Base-by-base conservation (phyloP, 2,888 invertebrate genomes). In the Chloromyia formosa region DNA sequence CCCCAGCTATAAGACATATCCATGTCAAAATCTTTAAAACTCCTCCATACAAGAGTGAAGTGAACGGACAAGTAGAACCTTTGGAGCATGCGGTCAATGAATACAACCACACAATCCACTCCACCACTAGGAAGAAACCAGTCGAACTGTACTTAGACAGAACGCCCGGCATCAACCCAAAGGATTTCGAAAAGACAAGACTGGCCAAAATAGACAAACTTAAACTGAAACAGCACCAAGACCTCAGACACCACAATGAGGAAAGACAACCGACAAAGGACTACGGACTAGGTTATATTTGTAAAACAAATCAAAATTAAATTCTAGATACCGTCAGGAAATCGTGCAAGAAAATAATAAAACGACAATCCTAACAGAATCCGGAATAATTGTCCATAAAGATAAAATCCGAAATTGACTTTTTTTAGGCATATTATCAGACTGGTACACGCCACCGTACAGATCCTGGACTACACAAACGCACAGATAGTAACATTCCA, bases 161-260 rank as follows among this genome's bases (percentile, higher is more conserved):
- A 54, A 58, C 49, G 23, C 66, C 71, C 42, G 69, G 49, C n/a
- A 62, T 76, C 16, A 74, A 56, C 16, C 75, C 77, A 3, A 72
- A 74, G 23, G 23, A 75, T 20, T 74, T 76, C 53, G 78, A 77
- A 76, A 64, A 74, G 27, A 58, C 45, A 23, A 58, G 74, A 74
- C 16, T 77, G 74, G 60, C 16, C 75, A 16, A 66, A 74, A 69
- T 7, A 61, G 5, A n/a, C n/a, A n/a, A n/a, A n/a, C n/a, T n/a
- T n/a, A n/a, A n/a, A n/a, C n/a, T n/a, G n/a, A 76, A 77, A 74
- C 77, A 77, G 58, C 16, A 22, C 2, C 54, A 74, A 45, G 77
- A 76, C 10, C 18, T 75, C 10, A 61, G 68, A 45, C 64, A 56
- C 54, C 78, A 77, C 45, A 78, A 78, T n/a, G 75, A 77, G 64